Conservation (phyloP, 2,113 vertebrate genomes). For the Myrmecophaga tridactyla region DNA sequence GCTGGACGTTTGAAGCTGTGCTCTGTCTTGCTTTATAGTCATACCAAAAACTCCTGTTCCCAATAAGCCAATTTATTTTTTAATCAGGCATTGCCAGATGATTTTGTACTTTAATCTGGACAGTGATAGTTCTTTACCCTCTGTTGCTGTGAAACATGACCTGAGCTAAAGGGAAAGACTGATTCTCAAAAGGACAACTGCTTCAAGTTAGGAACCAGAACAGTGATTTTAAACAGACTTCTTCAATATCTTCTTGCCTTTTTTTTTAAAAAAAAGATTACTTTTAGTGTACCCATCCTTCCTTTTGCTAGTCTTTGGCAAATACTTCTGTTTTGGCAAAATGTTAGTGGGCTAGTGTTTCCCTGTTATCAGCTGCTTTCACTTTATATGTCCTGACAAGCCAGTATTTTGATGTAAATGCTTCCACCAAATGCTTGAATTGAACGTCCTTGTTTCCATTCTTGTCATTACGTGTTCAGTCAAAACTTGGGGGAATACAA, state of each 20-base stretch:
- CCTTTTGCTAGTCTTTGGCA: constrained; percentile 98
- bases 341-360: constrained; percentile 92
- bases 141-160: constrained; percentile 90
- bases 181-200: constrained; percentile 88
- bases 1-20: constrained; percentile 85
- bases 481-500: constrained; percentile 97
- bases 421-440: constrained; percentile 97
- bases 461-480: constrained; percentile 97
- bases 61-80: constrained; percentile 89
- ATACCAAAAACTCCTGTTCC: constrained; percentile 90
- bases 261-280: constrained; percentile 94
- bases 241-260: constrained; percentile 94
- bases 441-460: constrained; percentile 99
- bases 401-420: constrained; percentile 98
- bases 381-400: constrained; percentile 99
- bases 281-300: constrained; percentile 99
- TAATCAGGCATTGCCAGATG: constrained; percentile 89
- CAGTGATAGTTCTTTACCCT: constrained; percentile 90
- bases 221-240: constrained; percentile 92
- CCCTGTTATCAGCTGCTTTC: constrained; percentile 94
- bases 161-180: constrained; percentile 89
- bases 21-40: constrained; percentile 92
- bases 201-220: constrained; percentile 84
- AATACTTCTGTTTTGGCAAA: constrained; percentile 95
- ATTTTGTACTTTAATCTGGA: constrained; percentile 87